phyloP scores from a whole-genome alignment of 2,113 vertebrate genomes.

The Lepisosteus oculatus region DNA sequence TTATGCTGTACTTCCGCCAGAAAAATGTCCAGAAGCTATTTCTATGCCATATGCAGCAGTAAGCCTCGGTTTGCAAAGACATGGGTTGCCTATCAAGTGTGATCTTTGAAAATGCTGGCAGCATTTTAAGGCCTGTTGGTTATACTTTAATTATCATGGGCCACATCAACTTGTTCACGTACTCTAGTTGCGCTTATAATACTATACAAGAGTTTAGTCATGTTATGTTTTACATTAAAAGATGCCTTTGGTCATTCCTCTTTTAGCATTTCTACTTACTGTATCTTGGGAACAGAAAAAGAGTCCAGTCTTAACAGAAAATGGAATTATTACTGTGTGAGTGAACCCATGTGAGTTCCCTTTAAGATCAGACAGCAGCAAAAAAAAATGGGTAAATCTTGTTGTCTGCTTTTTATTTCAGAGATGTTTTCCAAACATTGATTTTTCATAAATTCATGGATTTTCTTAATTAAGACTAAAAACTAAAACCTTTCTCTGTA shows the following conservation, averaged over 20 bases:
- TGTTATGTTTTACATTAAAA: neutral
- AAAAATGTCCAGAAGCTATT: neutral
- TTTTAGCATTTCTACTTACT: neutral
- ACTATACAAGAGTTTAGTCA: neutral
- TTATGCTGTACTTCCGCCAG: neutral
- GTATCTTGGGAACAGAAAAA: no score
- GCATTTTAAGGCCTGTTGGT: neutral
- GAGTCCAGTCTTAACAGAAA: no score
- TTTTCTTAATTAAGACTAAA: no score
- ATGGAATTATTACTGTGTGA: no score
- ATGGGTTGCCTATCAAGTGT: conserved; percentile 5
- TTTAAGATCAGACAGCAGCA: no score
- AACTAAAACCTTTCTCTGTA: no score
- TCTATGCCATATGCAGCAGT: conserved; percentile 10
- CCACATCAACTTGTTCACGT: conserved; percentile 1
- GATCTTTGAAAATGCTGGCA: neutral
- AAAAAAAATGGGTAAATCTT: no score
- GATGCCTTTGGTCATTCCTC: neutral
- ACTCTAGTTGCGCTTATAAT: neutral
- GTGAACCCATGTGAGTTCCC: no score
- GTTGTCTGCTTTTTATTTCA: no score
- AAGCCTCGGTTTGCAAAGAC: neutral
- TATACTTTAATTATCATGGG: conserved; percentile 21
- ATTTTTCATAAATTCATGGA: no score
- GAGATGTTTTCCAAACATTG: no score